Conservation (phyloP, 2,113 vertebrate genomes). For the Platysteira castanea region DNA sequence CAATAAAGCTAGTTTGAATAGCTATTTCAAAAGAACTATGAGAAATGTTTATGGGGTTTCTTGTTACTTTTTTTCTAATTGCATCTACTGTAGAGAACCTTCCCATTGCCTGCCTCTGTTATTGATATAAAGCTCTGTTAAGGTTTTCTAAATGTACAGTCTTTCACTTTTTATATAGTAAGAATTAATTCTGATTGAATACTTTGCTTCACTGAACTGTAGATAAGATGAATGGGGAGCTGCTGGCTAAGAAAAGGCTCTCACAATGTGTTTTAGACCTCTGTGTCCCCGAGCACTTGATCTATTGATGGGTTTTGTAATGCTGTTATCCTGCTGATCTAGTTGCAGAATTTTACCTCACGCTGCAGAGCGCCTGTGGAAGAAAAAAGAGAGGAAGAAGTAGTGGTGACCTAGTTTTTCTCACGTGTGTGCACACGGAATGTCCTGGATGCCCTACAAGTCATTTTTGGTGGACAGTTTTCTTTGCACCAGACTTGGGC, state of each 20-base stretch:
- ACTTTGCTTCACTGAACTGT: neutral
- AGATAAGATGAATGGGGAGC: slow-evolving; percentile 44
- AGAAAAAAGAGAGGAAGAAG: neutral
- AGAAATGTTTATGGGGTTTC: neutral
- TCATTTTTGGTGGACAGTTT: neutral
- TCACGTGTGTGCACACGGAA: neutral
- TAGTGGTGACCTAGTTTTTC: neutral
- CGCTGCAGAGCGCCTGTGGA: neutral
- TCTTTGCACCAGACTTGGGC: neutral
- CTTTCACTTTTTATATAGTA: neutral
- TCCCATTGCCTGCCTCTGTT: neutral
- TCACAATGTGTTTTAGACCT: neutral
- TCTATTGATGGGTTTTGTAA: slow-evolving; percentile 23
- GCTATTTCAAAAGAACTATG: neutral
- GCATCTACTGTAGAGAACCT: neutral
- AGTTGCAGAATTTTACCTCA: slow-evolving; percentile 10
- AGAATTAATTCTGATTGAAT: neutral
- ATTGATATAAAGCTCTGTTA: neutral
- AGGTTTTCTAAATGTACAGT: neutral
- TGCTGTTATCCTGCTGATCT: neutral
- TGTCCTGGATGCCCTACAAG: neutral
- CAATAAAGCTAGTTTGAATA: neutral
- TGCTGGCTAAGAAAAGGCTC: slow-evolving; percentile 11
- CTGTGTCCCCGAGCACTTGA: neutral
- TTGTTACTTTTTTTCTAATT: neutral